phyloP scores from a whole-genome alignment of 2,797 vertebrate species.

The Phyllotis vaccarum region DNA sequence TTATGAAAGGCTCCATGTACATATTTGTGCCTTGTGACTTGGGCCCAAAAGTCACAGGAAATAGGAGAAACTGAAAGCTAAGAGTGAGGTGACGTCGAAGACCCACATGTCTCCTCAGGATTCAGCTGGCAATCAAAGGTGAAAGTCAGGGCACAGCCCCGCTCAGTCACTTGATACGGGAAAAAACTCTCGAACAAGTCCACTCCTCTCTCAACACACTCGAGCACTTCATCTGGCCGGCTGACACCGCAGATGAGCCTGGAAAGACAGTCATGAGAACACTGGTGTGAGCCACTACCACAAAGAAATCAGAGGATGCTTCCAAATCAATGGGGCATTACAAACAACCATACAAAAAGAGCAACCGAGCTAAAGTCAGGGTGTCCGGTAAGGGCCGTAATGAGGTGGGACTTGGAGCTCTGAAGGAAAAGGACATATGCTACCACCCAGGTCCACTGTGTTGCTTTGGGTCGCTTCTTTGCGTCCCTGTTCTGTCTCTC shows the following conservation, averaged over 20 bases:
- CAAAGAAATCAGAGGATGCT: neutral
- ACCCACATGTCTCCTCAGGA: slow-evolving; percentile 92
- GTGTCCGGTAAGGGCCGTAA: neutral
- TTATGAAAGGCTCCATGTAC: slow-evolving; percentile 58
- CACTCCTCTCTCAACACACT: slow-evolving; percentile 94
- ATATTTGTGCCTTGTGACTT: slow-evolving; percentile 66
- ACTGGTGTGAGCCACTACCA: neutral
- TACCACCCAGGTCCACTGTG: neutral
- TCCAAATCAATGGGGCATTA: neutral
- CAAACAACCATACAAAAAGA: neutral
- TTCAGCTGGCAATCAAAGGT: slow-evolving; percentile 88
- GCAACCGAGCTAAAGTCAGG: neutral
- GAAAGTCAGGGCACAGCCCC: slow-evolving; percentile 95
- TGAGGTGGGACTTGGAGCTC: neutral
- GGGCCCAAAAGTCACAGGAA: slow-evolving; percentile 65
- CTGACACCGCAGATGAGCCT: slow-evolving; percentile 96
- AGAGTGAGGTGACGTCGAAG: slow-evolving; percentile 65
- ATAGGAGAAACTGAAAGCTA: slow-evolving; percentile 59
- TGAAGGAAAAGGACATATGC: neutral
- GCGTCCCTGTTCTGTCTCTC: slow-evolving; percentile 20
- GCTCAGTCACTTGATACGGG: slow-evolving; percentile 95
- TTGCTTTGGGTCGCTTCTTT: slow-evolving; percentile 49
- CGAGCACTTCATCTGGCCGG: slow-evolving; percentile 95
- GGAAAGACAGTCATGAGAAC: slow-evolving; percentile 64
- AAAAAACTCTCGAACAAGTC: slow-evolving; percentile 98